Base-by-base conservation (phyloP, 2,888 invertebrate genomes). In the Acanthosepion esculentum region DNA sequence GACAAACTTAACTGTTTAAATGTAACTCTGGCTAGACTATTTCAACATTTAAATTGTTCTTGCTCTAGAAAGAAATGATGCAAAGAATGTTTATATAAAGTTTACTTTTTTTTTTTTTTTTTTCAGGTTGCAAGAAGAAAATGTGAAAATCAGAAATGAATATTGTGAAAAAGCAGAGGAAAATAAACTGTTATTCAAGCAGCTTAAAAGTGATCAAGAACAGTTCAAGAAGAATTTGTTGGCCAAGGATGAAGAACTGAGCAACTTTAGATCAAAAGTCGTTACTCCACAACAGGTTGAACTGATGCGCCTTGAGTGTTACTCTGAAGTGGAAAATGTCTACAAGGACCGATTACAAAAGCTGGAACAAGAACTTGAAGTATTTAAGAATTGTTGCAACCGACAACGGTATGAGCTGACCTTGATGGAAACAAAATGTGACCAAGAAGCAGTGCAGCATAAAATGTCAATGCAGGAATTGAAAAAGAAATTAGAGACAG, bases 401-500 rank as follows among this genome's bases (percentile, higher is more conserved):
- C 97, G 97, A 95, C 95, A 97, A 18, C 97, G 97, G 91, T 97
- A 97, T 94, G 97, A 97, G 95, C 95, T 97, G 53, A 96, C 97
- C 94, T 97, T 97, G 95, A 95, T 97, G 48, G 97, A 97, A 95
- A 96, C 97, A 0, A 97, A 97, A 96, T 97, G 97, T 95, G 97
- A 97, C 78, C 97, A 97, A 95, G 96, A 97, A 91, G 96, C 96
- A 59, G 95, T 95, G 29, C 97, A 97, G 94, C 96, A 97, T 95
- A 95, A 96, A 94, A 96, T 96, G 50, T 96, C 97, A 26, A 29
- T 97, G 29, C 96, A 97, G 26, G 97, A 97, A 95, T 93, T 97
- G 95, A 97, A 96, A 95, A 95, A 97, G 93, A 96, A 97, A 94
- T 96, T 97, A 95, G 97, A 97, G 93, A 96, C 97, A 59, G 97